A percentile compares a stretch with the other conserved stretches of the same genome.
Conservation (phyloP, 2,888 invertebrate genomes). For the Trachelus stipa region DNA sequence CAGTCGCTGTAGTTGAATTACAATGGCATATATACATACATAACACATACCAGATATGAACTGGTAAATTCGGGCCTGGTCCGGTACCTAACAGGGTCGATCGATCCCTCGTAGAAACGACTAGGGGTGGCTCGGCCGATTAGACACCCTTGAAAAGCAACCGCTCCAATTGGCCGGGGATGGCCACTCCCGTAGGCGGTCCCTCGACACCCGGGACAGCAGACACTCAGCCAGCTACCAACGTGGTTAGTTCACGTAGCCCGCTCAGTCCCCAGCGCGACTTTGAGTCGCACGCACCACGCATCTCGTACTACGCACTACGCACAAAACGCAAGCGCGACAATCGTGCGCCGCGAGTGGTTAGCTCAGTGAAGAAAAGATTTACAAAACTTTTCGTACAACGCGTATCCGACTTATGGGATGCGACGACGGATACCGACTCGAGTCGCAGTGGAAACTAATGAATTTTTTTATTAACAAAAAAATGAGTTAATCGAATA, state of each 20-base stretch:
- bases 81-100: constrained; percentile 1
- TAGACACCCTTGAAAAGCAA: constrained; percentile 41
- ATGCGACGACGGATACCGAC: neutral
- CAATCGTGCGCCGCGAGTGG: constrained; percentile 10
- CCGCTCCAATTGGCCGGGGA: constrained; percentile 48
- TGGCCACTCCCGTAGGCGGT: constrained; percentile 59
- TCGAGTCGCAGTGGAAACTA: neutral
- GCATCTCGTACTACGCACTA: constrained; percentile 11
- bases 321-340: constrained; percentile 43
- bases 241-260: constrained; percentile 33
- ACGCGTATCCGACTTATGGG: neutral
- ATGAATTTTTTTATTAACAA: neutral
- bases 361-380: neutral
- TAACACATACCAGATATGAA: neutral
- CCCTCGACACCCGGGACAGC: constrained; percentile 32
- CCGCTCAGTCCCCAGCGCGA: constrained; percentile 56
- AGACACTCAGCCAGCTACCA: constrained; percentile 30
- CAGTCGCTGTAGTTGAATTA: neutral
- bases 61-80: neutral
- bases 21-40: neutral
- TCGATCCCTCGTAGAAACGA: constrained; percentile 17
- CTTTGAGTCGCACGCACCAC: constrained; percentile 46
- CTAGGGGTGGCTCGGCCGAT: constrained; percentile 28
- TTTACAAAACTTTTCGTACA: neutral
- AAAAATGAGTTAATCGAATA: neutral